Evolutionary conservation across 2,797 vertebrate genomes (phyloP).

Genomic region (Lerista edwardsae): DNA sequence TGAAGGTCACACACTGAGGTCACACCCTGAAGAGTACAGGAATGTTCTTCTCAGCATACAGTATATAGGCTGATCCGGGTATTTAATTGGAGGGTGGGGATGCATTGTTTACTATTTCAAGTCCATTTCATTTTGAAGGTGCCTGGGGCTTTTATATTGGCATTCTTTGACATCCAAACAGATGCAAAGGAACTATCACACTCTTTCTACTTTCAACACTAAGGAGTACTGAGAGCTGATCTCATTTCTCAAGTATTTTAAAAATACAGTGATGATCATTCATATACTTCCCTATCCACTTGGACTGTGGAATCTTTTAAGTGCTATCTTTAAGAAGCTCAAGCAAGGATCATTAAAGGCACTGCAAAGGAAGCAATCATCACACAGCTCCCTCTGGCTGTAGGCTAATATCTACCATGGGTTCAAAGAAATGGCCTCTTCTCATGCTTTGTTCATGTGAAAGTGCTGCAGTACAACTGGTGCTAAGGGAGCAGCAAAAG

Average conservation of each 20-base stretch:
- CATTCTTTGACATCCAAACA: background rate
- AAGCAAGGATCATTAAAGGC: background rate
- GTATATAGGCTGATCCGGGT: constrained; percentile 21
- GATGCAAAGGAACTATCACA: background rate
- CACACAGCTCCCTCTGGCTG: background rate
- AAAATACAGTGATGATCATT: background rate
- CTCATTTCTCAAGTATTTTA: background rate
- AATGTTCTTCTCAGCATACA: background rate
- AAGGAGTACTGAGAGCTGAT: background rate
- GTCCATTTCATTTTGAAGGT: background rate
- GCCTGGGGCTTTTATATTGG: background rate
- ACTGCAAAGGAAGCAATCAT: background rate
- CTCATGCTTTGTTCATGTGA: no score
- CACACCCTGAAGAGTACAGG: no score
- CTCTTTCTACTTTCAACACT: background rate
- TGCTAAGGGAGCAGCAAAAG: background rate
- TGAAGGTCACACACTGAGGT: no score
- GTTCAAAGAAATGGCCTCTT: background rate
- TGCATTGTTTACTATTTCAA: constrained; percentile 3
- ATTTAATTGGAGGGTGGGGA: background rate
- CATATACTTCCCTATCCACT: background rate
- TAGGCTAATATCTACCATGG: background rate
- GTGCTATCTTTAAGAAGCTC: no score
- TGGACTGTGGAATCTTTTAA: background rate
- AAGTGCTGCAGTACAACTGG: background rate